phyloP scores from a whole-genome alignment of 2,113 vertebrate species.

The Laterallus jamaicensis region DNA sequence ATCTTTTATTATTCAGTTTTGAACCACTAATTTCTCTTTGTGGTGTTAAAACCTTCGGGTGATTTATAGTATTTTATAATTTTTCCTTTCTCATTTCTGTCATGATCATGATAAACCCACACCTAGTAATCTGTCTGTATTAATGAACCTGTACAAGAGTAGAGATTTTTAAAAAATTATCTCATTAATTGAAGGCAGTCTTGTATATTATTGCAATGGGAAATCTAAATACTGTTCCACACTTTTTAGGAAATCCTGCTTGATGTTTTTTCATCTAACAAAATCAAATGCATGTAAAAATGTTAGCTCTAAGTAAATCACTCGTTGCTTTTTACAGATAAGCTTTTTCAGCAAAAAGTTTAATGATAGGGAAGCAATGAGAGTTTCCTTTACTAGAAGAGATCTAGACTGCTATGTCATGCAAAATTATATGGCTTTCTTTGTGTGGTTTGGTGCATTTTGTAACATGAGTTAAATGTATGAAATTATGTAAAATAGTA shows the following conservation, averaged over 20 bases:
- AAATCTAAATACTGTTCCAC: not conserved
- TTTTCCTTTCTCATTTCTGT: not conserved
- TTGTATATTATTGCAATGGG: conserved; percentile 19
- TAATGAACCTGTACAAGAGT: not conserved
- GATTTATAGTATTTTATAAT: not conserved
- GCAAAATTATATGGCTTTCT: not conserved
- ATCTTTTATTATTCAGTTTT: not conserved
- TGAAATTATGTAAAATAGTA: conserved; percentile 3
- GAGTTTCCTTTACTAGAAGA: not conserved
- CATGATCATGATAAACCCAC: conserved; percentile 14
- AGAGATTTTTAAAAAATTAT: conserved; percentile 36
- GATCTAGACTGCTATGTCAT: not conserved
- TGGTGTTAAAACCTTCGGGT: not conserved
- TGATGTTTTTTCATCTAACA: conserved; percentile 34
- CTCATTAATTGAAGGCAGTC: conserved; percentile 23
- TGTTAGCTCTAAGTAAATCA: conserved; percentile 20
- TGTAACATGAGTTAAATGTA: not conserved
- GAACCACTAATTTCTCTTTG: not conserved
- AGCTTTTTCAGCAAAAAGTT: not conserved
- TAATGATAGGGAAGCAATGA: not conserved
- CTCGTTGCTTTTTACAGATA: not conserved
- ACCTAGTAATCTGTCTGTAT: not conserved
- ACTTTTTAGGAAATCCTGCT: conserved; percentile 11
- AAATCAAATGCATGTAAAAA: conserved; percentile 17
- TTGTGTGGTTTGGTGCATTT: not conserved